phyloP scores from a whole-genome alignment of 2,797 vertebrate species.

The Peromyscus attwateri region DNA sequence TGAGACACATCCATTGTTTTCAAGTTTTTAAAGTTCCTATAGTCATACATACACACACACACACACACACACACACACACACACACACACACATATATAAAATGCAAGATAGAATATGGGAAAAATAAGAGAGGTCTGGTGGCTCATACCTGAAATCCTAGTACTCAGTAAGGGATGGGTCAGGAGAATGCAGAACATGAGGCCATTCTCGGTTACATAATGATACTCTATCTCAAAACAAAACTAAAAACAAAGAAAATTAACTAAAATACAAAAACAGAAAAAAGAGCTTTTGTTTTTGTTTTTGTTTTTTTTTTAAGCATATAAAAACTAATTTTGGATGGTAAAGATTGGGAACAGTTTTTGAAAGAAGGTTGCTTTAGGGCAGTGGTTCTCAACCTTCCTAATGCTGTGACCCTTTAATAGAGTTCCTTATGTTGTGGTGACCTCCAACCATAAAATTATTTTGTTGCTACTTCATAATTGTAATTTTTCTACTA shows the following conservation, averaged over 20 bases:
- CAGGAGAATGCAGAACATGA: neutral
- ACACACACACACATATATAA: neutral
- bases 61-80: too few species aligned
- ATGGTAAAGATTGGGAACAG: conserved; percentile 10
- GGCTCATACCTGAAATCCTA: neutral
- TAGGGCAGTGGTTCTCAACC: neutral
- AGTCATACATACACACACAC: neutral
- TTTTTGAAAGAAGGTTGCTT: conserved; percentile 40
- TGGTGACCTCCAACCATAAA: neutral
- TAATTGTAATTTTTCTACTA: neutral
- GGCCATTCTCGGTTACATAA: neutral
- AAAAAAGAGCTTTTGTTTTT: neutral
- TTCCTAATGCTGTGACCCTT: neutral
- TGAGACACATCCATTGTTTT: neutral
- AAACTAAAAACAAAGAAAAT: neutral
- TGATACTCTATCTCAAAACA: neutral
- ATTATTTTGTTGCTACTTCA: neutral
- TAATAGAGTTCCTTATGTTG: neutral
- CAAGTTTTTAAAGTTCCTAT: conserved; percentile 28
- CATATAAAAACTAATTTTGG: neutral
- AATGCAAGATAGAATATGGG: neutral
- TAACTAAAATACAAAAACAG: neutral
- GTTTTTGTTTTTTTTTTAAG: neutral
- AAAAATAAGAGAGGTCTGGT: neutral
- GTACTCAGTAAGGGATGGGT: neutral